Base-by-base conservation (phyloP, 2,113 vertebrate genomes). In the Oncorhynchus nerka region DNA sequence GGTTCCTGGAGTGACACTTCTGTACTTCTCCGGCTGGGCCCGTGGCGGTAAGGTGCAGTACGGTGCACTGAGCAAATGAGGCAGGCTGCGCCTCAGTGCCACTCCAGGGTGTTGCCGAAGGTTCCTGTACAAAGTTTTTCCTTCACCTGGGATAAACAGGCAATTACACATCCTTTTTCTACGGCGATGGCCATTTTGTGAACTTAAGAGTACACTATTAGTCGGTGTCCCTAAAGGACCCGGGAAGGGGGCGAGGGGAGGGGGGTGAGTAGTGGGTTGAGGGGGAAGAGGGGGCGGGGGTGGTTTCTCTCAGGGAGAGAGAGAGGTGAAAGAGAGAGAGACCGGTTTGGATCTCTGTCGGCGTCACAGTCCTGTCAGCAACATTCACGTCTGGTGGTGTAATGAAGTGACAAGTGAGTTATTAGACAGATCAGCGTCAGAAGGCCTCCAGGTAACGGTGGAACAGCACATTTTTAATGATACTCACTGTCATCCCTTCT, bases 321-420 rank as follows among this genome's bases (percentile, higher is more conserved):
- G 80, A 80, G 75, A 82, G 30, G 30, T 76, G 69, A 61, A 69
- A 80, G 76, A 74, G 65, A 68, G 55, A 55, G 74, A 19, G 57
- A 13, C 2, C 26, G 20, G 30, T 9, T 71, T 30, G 45, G 75
- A 69, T 90, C 88, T 92, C 92, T 93, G 93, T 95, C 94, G 92
- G 92, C 94, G 94, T 97, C 95, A 96, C 94, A 92, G 95, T 95
- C 93, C 91, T 94, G 95, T 96, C 95, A 96, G 96, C 94, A 94
- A 91, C 87, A 78, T 93, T 94, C 92, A 93, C 93, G 93, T 95
- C 95, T 95, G 93, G 92, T 91, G 94, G 95, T 91, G 94, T 94
- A 95, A 95, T 94, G 91, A 95, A 95, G 95, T 98, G 96, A 97
- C 96, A 95, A 94, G 95, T 92, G 94, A 96, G 94, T 97, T 96